Percentiles rank a stretch among this genome's conserved stretches.
Conservation (phyloP, 2,113 vertebrate species). For the Semicossyphus pulcher region DNA sequence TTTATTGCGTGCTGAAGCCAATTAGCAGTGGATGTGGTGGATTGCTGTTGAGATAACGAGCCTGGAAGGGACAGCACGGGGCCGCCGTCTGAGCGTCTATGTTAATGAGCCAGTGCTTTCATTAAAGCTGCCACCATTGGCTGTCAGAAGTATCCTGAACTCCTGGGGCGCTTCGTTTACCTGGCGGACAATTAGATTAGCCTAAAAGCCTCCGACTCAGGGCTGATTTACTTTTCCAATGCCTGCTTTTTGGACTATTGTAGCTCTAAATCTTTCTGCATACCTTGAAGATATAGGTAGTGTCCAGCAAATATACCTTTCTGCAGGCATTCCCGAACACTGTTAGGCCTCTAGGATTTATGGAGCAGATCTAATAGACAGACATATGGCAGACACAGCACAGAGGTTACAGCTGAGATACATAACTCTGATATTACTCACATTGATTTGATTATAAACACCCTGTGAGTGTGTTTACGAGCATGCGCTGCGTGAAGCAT, state of each 20-base stretch:
- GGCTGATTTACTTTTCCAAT: constrained; percentile 56
- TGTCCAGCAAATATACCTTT: constrained; percentile 5
- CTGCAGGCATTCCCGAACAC: neutral
- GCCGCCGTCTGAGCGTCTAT: constrained; percentile 59
- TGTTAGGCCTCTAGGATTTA: constrained; percentile 8
- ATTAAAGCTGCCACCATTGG: constrained; percentile 70
- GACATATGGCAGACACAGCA: constrained; percentile 21
- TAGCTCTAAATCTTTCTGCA: constrained; percentile 1
- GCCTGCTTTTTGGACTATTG: constrained; percentile 9
- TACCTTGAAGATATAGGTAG: too few relatives aligned
- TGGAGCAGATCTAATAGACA: constrained; percentile 21
- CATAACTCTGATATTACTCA: constrained; percentile 37
- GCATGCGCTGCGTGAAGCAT: constrained; percentile 4
- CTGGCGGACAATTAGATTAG: constrained; percentile 68
- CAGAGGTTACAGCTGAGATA: constrained; percentile 42
- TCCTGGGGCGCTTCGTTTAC: constrained; percentile 67
- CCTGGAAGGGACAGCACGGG: constrained; percentile 50
- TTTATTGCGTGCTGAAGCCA: constrained; percentile 56
- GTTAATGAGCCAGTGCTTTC: constrained; percentile 76
- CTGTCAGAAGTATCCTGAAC: constrained; percentile 66
- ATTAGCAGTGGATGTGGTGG: constrained; percentile 62
- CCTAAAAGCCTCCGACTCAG: constrained; percentile 58
- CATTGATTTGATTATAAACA: constrained; percentile 68
- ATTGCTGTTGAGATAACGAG: constrained; percentile 67
- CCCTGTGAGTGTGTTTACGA: constrained; percentile 20